These are phyloP conservation scores for Hycleus cichorii DNA, from an alignment of 1,140 invertebrate species.

Conservation along the genomic window DNA sequence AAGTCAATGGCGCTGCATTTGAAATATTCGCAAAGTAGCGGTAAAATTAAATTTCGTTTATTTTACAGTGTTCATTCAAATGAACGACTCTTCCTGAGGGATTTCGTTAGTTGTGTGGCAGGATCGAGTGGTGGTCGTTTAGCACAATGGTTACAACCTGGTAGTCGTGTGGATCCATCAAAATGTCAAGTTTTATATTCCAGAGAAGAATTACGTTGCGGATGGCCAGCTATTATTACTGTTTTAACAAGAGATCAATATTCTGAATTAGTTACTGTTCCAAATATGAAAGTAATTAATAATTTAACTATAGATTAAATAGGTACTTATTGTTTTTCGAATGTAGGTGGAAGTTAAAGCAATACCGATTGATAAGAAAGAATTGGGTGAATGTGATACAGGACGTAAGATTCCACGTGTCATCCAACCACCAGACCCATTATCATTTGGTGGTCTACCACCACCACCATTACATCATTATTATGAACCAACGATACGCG, in stretches of 20 bases:
- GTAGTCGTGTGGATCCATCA: constrained; percentile 82
- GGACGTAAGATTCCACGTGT: constrained; percentile 50
- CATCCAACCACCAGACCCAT: constrained; percentile 54
- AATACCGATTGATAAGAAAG: constrained; percentile 54
- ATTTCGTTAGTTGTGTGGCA: constrained; percentile 79
- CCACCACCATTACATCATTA: constrained; percentile 64
- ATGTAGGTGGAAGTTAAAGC: constrained; percentile 41
- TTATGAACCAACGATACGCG: constrained; percentile 81
- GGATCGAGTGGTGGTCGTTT: constrained; percentile 86
- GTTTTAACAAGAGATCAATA: constrained; percentile 89
- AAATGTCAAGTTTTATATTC: constrained; percentile 77
- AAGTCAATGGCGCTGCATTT: too few relatives aligned
- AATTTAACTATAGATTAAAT: neutral
- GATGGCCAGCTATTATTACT: constrained; percentile 73
- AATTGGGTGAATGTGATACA: constrained; percentile 46
- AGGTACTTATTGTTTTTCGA: constrained; percentile 9
- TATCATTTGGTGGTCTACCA: constrained; percentile 65
- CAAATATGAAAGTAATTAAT: constrained; percentile 67
- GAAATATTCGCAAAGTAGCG: too few relatives aligned
- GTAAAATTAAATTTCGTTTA: too few relatives aligned
- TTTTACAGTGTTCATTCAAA: constrained; percentile 69
- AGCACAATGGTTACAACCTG: constrained; percentile 90
- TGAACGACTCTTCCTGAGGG: constrained; percentile 87
- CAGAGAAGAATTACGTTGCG: constrained; percentile 68
- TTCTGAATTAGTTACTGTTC: constrained; percentile 75